Percentiles rank a stretch among this genome's conserved stretches.
Conservation (phyloP, 2,113 vertebrate species). For the Poicephalus meyeri region DNA sequence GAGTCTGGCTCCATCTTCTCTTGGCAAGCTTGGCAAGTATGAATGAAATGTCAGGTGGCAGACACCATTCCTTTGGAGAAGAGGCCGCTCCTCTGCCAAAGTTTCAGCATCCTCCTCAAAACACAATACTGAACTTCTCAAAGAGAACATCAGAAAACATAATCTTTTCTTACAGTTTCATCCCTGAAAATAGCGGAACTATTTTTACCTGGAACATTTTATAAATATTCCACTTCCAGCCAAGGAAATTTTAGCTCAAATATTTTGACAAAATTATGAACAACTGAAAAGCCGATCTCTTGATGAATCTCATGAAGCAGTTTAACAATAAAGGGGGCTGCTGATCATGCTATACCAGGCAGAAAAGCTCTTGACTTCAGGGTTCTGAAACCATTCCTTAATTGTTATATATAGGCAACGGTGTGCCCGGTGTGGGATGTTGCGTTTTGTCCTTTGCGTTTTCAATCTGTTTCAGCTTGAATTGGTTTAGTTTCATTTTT, state of each 20-base stretch:
- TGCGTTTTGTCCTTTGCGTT: background rate
- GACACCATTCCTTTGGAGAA: background rate
- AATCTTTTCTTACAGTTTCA: background rate
- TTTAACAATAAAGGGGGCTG: background rate
- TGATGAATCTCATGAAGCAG: background rate
- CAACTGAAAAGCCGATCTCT: background rate
- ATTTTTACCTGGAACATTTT: conserved; percentile 45
- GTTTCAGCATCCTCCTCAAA: background rate
- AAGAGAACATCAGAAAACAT: background rate
- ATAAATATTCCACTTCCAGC: conserved; percentile 30
- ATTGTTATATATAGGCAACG: background rate
- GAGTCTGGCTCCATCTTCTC: background rate
- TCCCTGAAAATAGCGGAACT: background rate
- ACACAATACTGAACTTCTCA: background rate
- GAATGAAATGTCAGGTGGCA: background rate
- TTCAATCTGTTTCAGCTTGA: background rate
- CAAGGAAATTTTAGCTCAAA: conserved; percentile 37
- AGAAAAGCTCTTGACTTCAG: background rate
- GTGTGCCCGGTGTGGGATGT: background rate
- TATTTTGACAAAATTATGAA: conserved; percentile 46
- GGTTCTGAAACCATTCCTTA: background rate
- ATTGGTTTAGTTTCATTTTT: background rate
- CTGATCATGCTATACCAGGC: background rate
- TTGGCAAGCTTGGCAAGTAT: background rate
- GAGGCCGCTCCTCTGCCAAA: background rate